A percentile compares a stretch with the other conserved stretches of the same genome.
Conservation (phyloP, 2,888 invertebrate genomes). For the Zhengitettix transpicula region DNA sequence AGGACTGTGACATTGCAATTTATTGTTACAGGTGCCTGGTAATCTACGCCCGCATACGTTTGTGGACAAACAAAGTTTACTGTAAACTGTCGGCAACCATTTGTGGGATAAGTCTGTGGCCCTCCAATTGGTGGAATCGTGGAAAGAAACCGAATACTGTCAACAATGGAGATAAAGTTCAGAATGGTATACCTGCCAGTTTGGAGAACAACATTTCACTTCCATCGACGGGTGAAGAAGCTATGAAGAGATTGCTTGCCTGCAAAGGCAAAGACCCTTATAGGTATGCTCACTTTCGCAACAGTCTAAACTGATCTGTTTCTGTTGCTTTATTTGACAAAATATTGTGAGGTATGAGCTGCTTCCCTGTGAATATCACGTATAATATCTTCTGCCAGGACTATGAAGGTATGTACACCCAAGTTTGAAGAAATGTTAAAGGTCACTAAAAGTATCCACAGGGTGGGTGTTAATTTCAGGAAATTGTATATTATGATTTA, state of each 20-base stretch:
- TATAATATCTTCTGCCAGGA: too few relatives aligned
- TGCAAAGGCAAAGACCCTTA: slow-evolving; percentile 95
- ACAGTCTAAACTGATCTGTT: neutral
- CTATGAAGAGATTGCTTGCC: slow-evolving; percentile 79
- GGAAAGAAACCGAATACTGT: neutral
- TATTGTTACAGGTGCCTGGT: slow-evolving; percentile 2
- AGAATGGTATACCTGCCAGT: slow-evolving; percentile 21
- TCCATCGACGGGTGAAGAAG: slow-evolving; percentile 84
- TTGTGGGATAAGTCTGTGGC: neutral
- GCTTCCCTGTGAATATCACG: too few relatives aligned
- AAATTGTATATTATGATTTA: too few relatives aligned
- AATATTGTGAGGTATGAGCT: too few relatives aligned
- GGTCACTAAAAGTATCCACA: too few relatives aligned
- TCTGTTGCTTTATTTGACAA: too few relatives aligned
- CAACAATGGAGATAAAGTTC: neutral
- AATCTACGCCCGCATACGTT: slow-evolving; percentile 4
- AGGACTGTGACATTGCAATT: too few relatives aligned
- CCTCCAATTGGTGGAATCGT: neutral
- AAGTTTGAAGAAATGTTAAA: too few relatives aligned
- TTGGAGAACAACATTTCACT: slow-evolving; percentile 58
- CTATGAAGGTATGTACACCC: too few relatives aligned
- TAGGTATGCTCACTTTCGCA: slow-evolving; percentile 35
- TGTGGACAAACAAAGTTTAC: slow-evolving; percentile 1
- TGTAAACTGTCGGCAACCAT: neutral
- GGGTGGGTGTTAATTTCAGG: too few relatives aligned